Evolutionary conservation across 2,888 invertebrate species (phyloP), one percentile per base, ranked within the genome.

Genomic region (Drosophila yooni): DNA sequence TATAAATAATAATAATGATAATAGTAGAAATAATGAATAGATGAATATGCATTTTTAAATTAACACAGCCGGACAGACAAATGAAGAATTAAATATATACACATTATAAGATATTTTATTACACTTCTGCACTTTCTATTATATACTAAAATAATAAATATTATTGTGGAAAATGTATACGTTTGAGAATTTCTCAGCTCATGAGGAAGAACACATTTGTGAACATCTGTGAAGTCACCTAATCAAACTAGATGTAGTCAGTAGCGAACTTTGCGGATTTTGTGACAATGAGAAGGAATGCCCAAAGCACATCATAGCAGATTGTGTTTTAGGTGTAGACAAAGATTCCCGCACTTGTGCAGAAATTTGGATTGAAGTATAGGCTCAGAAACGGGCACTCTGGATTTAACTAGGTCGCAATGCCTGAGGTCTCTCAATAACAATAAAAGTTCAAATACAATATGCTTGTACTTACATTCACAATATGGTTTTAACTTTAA

Each of bases 391-490:
- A n/a, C 3, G 40, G 13, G 43, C 3, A 43, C 43, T 43, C 21
- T 6, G 7, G 15, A 36, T 18, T 7, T 18, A 18, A 18, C 36
- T 36, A 18, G 21, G 13, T 43, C 21, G 13, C 21, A 21, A 7
- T 21, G 13, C 13, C 21, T 21, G 13, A 15, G 46, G 15, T 46
- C 15, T 15, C 25, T 4, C 8, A 25, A 25, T 25, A 34, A 40
- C 29, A 27, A 53, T 21, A 21, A n/a, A 46, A 8, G 3, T 33
- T 40, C 2, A 18, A 18, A 52, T 18, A 3, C 3, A 25, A 29
- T 5, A 5, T 33, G 0, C 8, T 33, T 18, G 43, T 82, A 88
- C 85, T 82, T 75, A 78, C 74, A 53, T 53, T 38, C 6, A 8
- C 15, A 2, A 0, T 31, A 11, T 0, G 31, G 10, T 2, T 10